Evolutionary conservation across 2,113 vertebrate species (phyloP).

Genomic region (Lepisosteus osseus): DNA sequence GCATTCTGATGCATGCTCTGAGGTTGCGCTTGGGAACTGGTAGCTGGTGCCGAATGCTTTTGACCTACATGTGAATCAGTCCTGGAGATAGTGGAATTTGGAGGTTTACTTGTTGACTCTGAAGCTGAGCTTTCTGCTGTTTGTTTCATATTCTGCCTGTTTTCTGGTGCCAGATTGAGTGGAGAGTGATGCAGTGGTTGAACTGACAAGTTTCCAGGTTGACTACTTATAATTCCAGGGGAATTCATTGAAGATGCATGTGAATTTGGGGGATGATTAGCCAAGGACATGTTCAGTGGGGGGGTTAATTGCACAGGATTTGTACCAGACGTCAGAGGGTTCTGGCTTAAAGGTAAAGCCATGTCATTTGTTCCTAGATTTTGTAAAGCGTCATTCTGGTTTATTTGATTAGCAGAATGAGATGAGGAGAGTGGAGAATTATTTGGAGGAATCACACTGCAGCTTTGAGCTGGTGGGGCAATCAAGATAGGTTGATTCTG

Average conservation of each 20-base stretch:
- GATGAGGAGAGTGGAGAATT: constrained; percentile 47
- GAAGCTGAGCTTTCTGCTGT: constrained; percentile 42
- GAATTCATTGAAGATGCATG: constrained; percentile 48
- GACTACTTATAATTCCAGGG: constrained; percentile 45
- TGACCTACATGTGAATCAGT: constrained; percentile 48
- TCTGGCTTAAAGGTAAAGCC: constrained; percentile 33
- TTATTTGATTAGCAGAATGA: constrained; percentile 57
- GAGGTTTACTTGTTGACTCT: constrained; percentile 45
- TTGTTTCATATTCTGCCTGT: constrained; percentile 37
- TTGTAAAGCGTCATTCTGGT: constrained; percentile 58
- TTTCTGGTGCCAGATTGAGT: constrained; percentile 68
- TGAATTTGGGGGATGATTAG: constrained; percentile 55
- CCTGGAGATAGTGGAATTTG: constrained; percentile 44
- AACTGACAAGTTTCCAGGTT: constrained; percentile 35
- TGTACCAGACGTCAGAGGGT: constrained; percentile 46
- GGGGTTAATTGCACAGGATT: constrained; percentile 38
- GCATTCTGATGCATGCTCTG: constrained; percentile 52
- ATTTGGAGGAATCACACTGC: constrained; percentile 69
- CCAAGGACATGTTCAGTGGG: constrained; percentile 38
- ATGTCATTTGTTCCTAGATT: constrained; percentile 46
- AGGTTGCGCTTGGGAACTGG: constrained; percentile 49
- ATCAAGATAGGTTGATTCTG: constrained; percentile 81
- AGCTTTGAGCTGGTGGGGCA: constrained; percentile 83
- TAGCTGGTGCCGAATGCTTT: constrained; percentile 39
- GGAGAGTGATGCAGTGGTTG: constrained; percentile 51